Evolutionary conservation across 30 jellyfish, hydroid and myxozoan species (phyloP).

Genomic region (Aurelia coerulea): DNA sequence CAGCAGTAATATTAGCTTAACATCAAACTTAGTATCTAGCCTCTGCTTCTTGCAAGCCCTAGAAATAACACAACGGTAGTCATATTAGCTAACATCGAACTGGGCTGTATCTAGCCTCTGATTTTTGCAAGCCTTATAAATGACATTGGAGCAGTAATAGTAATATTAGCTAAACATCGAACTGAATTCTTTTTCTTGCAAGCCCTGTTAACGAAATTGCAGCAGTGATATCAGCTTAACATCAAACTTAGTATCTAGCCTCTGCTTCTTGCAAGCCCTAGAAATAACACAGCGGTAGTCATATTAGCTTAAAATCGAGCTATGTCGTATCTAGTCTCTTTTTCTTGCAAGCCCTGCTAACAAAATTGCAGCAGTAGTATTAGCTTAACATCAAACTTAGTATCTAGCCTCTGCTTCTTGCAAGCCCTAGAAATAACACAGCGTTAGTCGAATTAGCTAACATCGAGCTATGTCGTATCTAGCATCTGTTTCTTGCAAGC

Average conservation of each 20-base stretch:
- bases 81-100: too few species aligned
- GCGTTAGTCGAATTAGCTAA: neutral
- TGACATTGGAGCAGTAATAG: too few species aligned
- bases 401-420: conserved; percentile 20
- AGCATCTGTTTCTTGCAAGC: conserved; percentile 11
- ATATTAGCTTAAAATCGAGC: neutral
- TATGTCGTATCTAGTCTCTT: conserved; percentile 3
- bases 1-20: neutral
- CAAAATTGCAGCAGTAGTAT: too few species aligned
- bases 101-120: conserved; percentile 8
- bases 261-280: conserved; percentile 6
- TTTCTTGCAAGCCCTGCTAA: neutral
- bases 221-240: neutral
- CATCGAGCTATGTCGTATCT: neutral
- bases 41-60: conserved; percentile 16
- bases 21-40: neutral
- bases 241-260: neutral
- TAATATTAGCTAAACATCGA: too few species aligned
- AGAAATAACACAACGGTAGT: conserved; percentile 77
- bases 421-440: too few species aligned
- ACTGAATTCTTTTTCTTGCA: conserved; percentile 20
- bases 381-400: neutral
- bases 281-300: too few species aligned
- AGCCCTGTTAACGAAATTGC: neutral
- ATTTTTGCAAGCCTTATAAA: neutral